A percentile compares a stretch with the other conserved stretches of the same genome.
These are phyloP conservation scores for Tetheella fluctuosa DNA, from an alignment of 2,888 invertebrate species.

Conservation along the genomic window DNA sequence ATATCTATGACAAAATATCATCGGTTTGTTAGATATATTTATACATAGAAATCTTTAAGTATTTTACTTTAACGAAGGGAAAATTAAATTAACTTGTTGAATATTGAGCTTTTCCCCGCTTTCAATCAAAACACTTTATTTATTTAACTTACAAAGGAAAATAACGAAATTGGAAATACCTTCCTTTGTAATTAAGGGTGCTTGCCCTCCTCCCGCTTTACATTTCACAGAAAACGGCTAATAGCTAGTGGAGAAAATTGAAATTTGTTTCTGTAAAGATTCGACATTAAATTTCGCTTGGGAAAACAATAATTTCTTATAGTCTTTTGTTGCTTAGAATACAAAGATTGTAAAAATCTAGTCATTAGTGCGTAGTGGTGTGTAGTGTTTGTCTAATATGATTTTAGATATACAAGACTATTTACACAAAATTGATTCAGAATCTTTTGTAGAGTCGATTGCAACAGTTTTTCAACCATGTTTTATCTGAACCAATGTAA, in stretches of 20 bases:
- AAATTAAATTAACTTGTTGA: conserved; percentile 50
- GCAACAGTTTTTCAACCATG: too few relatives aligned
- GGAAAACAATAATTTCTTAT: conserved; percentile 17
- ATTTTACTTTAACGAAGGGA: conserved; percentile 34
- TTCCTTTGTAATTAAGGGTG: conserved; percentile 50
- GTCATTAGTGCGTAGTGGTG: too few relatives aligned
- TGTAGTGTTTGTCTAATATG: too few relatives aligned
- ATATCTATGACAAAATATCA: conserved; percentile 14
- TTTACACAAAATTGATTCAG: too few relatives aligned
- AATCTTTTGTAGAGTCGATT: too few relatives aligned
- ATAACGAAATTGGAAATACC: conserved; percentile 54
- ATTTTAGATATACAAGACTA: too few relatives aligned
- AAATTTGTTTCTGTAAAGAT: conserved; percentile 40
- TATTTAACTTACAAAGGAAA: conserved; percentile 44
- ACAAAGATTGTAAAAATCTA: neutral
- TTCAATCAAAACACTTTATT: conserved; percentile 54
- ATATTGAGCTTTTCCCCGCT: conserved; percentile 39
- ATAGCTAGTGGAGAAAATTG: conserved; percentile 39
- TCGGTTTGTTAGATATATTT: conserved; percentile 4
- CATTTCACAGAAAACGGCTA: conserved; percentile 34
- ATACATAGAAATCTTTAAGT: conserved; percentile 13
- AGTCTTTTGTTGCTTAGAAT: neutral
- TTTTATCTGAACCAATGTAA: too few relatives aligned
- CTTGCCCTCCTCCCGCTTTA: conserved; percentile 29
- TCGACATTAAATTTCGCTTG: conserved; percentile 21